Conservation (phyloP, 2,888 invertebrate genomes). For the Tenthredo scrophulariae region DNA sequence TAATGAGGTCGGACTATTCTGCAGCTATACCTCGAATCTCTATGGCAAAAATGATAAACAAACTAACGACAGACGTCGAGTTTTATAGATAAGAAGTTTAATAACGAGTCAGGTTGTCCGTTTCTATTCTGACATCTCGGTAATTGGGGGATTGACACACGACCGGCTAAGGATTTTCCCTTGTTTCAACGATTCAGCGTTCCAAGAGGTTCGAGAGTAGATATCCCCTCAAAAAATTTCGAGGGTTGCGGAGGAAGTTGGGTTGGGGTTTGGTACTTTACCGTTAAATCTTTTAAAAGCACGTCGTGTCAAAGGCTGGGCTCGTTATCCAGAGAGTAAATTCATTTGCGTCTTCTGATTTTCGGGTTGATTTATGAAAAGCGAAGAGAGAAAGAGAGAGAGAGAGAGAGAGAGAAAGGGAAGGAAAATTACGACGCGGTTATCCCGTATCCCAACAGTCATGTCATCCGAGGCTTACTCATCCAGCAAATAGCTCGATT, state of each 20-base stretch:
- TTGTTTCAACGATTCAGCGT: constrained; percentile 29
- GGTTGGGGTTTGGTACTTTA: constrained; percentile 15
- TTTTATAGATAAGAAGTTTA: background rate
- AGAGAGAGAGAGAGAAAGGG: background rate
- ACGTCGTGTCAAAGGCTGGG: background rate
- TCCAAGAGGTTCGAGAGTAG: background rate
- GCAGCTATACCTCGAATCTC: background rate
- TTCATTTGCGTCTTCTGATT: constrained; percentile 12
- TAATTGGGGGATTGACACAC: constrained; percentile 37
- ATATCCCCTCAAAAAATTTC: background rate
- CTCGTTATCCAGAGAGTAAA: background rate
- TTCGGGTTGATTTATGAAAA: background rate
- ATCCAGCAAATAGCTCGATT: constrained; percentile 6
- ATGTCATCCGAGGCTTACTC: background rate
- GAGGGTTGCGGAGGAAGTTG: background rate
- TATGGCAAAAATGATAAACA: background rate
- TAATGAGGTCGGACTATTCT: background rate
- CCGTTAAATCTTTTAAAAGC: background rate
- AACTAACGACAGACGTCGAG: background rate
- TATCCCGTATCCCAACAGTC: background rate
- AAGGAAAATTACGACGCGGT: constrained; percentile 5
- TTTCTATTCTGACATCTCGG: background rate
- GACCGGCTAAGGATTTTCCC: constrained; percentile 9
- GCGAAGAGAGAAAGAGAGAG: background rate
- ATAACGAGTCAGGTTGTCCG: background rate